Conservation (phyloP, 2,888 invertebrate species). For the Campoplex capitator region DNA sequence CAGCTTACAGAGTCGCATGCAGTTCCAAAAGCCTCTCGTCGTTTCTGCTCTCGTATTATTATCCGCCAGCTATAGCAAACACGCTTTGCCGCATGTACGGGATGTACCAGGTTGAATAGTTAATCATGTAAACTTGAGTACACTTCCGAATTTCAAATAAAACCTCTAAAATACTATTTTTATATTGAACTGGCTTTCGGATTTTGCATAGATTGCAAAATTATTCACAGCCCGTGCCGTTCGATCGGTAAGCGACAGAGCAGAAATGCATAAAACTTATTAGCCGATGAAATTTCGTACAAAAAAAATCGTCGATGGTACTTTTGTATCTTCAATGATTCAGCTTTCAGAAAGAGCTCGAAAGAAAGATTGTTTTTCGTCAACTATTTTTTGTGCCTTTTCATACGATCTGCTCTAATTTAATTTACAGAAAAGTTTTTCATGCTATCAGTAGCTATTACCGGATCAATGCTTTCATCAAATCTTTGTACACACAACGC, state of each 20-base stretch:
- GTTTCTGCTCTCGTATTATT: constrained; percentile 44
- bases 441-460: neutral
- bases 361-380: neutral
- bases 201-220: neutral
- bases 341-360: neutral
- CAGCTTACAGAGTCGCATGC: constrained; percentile 48
- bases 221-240: neutral
- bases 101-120: neutral
- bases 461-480: constrained; percentile 17
- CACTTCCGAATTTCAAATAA: neutral
- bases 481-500: neutral
- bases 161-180: neutral
- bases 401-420: neutral
- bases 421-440: neutral
- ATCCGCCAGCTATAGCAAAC: constrained; percentile 9
- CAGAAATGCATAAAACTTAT: neutral
- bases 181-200: neutral
- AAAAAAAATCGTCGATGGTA: neutral
- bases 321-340: neutral
- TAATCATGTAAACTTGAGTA: neutral
- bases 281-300: neutral
- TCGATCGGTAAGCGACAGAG: neutral
- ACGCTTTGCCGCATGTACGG: neutral
- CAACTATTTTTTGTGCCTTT: neutral
- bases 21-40: constrained; percentile 46